Base-by-base conservation (phyloP, 2,888 invertebrate species). In the Lithophane socia region DNA sequence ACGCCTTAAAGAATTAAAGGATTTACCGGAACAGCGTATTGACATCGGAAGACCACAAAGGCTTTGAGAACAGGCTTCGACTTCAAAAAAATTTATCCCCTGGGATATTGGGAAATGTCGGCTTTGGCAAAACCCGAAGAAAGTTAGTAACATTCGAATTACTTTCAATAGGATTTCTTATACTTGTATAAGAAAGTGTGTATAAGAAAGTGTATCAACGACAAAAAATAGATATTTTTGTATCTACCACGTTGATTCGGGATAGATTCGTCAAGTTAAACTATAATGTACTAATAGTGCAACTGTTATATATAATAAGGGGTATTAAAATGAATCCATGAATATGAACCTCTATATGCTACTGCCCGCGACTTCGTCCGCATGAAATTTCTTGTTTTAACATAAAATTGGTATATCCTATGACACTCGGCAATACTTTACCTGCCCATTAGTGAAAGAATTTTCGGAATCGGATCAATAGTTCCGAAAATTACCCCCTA, bases 21-120 rank as follows among this genome's bases (percentile, higher is more conserved):
- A 65, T 84, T 75, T 71, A 66, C 10, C 72, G 64, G 75, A 65
- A 80, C 60, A 68, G 37, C 61, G 49, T 68, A 85, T 80, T 82
- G 85, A 80, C 72, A 72, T 65, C 42, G 58, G 13, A 24, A 82
- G 37, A 81, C 81, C 85, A 81, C 75, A 82, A 80, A 82, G 60
- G 68, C 64, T 29, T 63, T 21, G n/a, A 58, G 8, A 63, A 61
- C 64, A 52, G 60, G 16, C n/a, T 83, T 52, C 60, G 67, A 65
- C 64, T 75, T 64, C 67, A 73, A 75, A 81, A 80, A 79, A 84
- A 80, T 69, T 61, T 80, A 54, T 81, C 81, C 75, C 72, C 0
- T 7, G 81, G 47, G 82, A 75, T 66, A 56, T 68, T 44, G 49
- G 44, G 12, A 72, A 80, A 82, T 84, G 71, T 80, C 37, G 61